Conservation (phyloP, 2,888 invertebrate genomes). For the Cyrtodaria siliqua region DNA sequence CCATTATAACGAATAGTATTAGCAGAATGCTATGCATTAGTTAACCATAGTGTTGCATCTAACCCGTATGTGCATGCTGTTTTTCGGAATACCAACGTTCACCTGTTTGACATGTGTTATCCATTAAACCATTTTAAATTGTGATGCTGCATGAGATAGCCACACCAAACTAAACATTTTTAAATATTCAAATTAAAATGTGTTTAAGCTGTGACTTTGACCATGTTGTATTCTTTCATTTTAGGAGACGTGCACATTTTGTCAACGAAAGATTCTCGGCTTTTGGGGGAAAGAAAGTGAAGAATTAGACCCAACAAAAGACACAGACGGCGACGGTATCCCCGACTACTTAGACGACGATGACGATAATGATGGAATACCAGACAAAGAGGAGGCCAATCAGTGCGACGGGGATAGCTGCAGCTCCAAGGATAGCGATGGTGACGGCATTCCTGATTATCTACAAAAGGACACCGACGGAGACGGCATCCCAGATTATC, state of each 20-base stretch:
- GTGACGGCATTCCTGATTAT: conserved; percentile 75
- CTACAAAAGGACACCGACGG: conserved; percentile 72
- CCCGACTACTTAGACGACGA: conserved; percentile 76
- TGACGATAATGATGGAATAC: conserved; percentile 81
- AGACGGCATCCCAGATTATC: conserved; percentile 78
- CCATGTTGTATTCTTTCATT: conserved; percentile 11
- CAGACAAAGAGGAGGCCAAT: conserved; percentile 68
- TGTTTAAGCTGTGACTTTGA: no score
- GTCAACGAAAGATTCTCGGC: conserved; percentile 73
- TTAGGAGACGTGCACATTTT: conserved; percentile 75
- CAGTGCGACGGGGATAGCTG: conserved; percentile 68
- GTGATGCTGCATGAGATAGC: no score
- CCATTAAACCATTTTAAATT: no score
- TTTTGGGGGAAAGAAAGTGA: conserved; percentile 67
- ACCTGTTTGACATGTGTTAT: no score
- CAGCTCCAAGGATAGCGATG: conserved; percentile 72
- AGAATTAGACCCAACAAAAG: conserved; percentile 76
- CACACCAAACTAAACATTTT: no score
- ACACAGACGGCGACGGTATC: conserved; percentile 72
- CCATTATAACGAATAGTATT: no score
- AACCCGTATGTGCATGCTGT: no score
- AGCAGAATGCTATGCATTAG: no score
- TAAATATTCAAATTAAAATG: no score
- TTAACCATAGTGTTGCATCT: no score
- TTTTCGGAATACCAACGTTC: no score